phyloP scores from a whole-genome alignment of 2,888 invertebrate species.

The Anagyrus pseudococci region DNA sequence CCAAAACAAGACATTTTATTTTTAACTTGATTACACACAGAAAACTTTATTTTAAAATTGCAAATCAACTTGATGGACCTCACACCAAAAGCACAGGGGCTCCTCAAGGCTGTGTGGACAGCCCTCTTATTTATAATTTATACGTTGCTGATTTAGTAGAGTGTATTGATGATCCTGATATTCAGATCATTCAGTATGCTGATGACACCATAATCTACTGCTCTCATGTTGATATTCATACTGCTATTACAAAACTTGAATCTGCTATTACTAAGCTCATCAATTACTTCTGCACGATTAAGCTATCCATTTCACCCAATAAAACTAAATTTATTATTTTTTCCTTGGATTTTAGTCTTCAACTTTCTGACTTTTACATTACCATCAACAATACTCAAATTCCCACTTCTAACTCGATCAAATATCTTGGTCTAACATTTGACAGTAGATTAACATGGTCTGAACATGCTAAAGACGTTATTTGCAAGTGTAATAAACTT shows the following conservation, averaged over 20 bases:
- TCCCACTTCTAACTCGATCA: not conserved
- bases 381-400: not conserved
- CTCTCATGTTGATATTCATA: not conserved
- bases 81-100: not conserved
- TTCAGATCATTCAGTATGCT: not conserved
- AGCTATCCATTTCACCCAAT: not conserved
- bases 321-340: not conserved
- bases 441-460: constrained; percentile 11
- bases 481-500: not conserved
- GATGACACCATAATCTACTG: not conserved
- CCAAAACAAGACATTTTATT: constrained; percentile 8
- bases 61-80: not conserved
- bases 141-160: not conserved
- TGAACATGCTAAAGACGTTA: not conserved
- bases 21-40: not conserved
- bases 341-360: not conserved
- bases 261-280: not conserved
- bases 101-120: constrained; percentile 6
- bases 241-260: not conserved
- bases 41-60: constrained; percentile 14
- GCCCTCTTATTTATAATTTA: not conserved
- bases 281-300: not conserved
- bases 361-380: not conserved
- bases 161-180: not conserved
- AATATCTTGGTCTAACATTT: not conserved